Evolutionary conservation across 1,140 invertebrate genomes (phyloP).

Genomic region (Procambarus clarkii): DNA sequence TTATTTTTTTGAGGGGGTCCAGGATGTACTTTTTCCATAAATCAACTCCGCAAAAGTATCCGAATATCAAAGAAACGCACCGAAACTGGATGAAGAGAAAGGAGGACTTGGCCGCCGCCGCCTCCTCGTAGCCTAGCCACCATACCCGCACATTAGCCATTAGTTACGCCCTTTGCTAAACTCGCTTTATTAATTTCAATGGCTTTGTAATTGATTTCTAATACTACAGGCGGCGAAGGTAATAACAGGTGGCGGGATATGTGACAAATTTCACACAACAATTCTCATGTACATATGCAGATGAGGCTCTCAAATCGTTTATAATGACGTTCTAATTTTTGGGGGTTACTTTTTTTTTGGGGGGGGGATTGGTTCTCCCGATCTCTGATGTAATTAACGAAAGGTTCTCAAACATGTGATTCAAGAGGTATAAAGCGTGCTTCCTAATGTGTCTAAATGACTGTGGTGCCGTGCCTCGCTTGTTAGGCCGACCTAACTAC

Average conservation of each 20-base stretch:
- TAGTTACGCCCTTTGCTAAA: constrained; percentile 43
- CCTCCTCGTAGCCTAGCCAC: neutral
- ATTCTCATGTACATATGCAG: constrained; percentile 47
- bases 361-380: neutral
- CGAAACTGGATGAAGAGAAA: neutral
- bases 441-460: neutral
- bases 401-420: neutral
- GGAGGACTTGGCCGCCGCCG: neutral
- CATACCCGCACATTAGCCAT: constrained; percentile 55
- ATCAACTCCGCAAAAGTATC: neutral
- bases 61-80: neutral
- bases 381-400: constrained; percentile 4
- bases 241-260: constrained; percentile 38
- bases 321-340: neutral
- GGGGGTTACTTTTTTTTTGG: neutral
- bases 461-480: neutral
- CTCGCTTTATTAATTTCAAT: constrained; percentile 61
- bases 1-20: neutral
- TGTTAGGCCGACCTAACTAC: neutral
- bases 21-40: neutral
- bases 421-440: neutral
- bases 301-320: constrained; percentile 1
- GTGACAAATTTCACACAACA: constrained; percentile 50
- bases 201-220: constrained; percentile 61
- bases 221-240: constrained; percentile 35